Conservation (phyloP, 1,140 invertebrate species). For the Subanguina moxae region DNA sequence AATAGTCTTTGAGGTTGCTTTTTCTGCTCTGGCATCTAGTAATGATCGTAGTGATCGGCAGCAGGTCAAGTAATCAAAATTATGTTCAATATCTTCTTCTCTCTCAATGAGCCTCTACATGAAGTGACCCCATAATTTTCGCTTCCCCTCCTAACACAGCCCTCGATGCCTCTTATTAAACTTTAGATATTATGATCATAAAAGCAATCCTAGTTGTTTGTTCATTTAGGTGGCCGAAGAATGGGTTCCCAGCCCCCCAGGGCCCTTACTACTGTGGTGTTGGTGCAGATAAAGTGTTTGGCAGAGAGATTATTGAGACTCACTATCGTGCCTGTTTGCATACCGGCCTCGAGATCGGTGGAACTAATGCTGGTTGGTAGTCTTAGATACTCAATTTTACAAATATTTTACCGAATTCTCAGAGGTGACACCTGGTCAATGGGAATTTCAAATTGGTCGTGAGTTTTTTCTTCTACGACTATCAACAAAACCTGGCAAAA, state of each 20-base stretch:
- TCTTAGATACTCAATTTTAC: neutral
- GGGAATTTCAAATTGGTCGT: conserved; percentile 62
- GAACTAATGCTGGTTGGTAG: conserved; percentile 18
- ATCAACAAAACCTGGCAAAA: conserved; percentile 59
- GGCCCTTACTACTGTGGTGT: conserved; percentile 94
- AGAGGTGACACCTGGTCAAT: conserved; percentile 84
- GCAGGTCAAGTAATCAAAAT: too few relatives aligned
- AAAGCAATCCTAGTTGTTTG: conserved; percentile 70
- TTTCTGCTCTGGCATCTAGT: too few relatives aligned
- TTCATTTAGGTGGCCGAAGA: conserved; percentile 3
- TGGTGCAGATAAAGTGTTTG: conserved; percentile 82
- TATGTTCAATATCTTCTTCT: too few relatives aligned
- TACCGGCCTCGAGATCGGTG: conserved; percentile 66
- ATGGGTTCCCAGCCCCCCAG: conserved; percentile 72
- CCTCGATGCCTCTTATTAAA: too few relatives aligned
- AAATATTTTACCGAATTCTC: neutral
- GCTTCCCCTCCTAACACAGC: too few relatives aligned
- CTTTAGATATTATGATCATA: too few relatives aligned
- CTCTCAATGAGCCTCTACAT: too few relatives aligned
- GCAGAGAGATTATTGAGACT: conserved; percentile 85
- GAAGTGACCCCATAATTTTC: too few relatives aligned
- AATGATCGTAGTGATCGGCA: too few relatives aligned
- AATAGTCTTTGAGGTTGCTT: too few relatives aligned
- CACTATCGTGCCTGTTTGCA: conserved; percentile 74
- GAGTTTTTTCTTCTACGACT: neutral